These are phyloP conservation scores for Hyperopisus bebe DNA, from an alignment of 2,113 vertebrate species.

Conservation along the genomic window DNA sequence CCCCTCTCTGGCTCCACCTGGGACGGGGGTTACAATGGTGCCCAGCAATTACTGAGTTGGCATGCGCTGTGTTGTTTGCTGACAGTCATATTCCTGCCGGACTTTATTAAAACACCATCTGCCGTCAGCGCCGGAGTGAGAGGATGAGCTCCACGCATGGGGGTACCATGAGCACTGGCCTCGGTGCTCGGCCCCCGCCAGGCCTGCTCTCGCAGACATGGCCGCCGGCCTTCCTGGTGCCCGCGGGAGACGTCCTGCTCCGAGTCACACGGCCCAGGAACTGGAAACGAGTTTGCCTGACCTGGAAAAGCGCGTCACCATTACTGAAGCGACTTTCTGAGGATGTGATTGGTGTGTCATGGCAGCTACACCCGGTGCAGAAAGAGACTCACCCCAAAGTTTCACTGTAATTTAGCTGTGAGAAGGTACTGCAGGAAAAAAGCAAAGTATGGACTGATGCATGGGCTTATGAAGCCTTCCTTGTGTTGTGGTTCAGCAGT, in stretches of 20 bases:
- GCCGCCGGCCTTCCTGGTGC: not conserved
- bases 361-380: not conserved
- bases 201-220: not conserved
- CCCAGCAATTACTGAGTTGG: constrained; percentile 99
- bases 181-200: not conserved
- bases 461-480: not conserved
- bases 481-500: not conserved
- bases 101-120: constrained; percentile 99
- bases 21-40: constrained; percentile 90
- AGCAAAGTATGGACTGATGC: not conserved
- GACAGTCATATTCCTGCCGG: constrained; percentile 99
- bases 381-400: not conserved
- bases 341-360: not conserved
- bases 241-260: not conserved
- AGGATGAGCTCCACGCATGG: constrained; percentile 23
- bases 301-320: not conserved
- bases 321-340: not conserved
- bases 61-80: constrained; percentile 92
- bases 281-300: not conserved
- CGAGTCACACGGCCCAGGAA: not conserved
- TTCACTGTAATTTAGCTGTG: not conserved
- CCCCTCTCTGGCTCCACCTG: constrained; percentile 73
- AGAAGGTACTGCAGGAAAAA: not conserved
- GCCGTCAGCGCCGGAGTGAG: constrained; percentile 77
- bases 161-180: constrained; percentile 27